Conservation (phyloP, 2,888 invertebrate species). For the Parascotia fuliginaria region DNA sequence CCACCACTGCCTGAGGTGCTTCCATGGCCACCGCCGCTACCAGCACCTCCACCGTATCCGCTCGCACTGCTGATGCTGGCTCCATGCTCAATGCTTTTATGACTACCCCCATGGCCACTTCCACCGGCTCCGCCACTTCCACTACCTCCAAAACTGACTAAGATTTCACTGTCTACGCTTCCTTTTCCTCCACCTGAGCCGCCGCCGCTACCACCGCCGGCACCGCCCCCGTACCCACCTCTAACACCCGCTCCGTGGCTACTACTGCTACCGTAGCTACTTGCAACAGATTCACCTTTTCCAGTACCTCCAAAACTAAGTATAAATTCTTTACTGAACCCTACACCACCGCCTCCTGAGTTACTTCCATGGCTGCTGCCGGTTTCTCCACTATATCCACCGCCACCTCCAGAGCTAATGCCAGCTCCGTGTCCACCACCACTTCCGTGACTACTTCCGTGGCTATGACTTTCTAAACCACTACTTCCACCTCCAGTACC, state of each 20-base stretch:
- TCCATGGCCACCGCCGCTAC: conserved; percentile 18
- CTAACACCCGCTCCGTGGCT: conserved; percentile 35
- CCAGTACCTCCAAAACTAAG: conserved; percentile 34
- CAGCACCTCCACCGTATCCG: conserved; percentile 25
- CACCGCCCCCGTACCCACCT: conserved; percentile 31
- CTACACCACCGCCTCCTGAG: conserved; percentile 38
- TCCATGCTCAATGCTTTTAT: conserved; percentile 46
- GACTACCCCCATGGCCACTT: conserved; percentile 43
- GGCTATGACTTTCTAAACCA: neutral
- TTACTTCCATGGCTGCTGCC: conserved; percentile 34
- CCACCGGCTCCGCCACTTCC: conserved; percentile 39
- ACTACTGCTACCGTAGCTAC: conserved; percentile 5
- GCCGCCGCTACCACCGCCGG: conserved; percentile 19
- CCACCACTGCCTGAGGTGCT: conserved; percentile 15
- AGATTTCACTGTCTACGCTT: neutral
- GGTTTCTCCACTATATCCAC: conserved; percentile 25
- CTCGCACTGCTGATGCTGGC: conserved; percentile 31
- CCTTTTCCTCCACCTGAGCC: conserved; percentile 15
- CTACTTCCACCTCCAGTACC: conserved; percentile 10
- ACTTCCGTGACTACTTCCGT: conserved; percentile 2
- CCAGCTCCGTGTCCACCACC: conserved; percentile 33
- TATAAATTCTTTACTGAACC: conserved; percentile 22
- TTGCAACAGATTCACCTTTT: conserved; percentile 19
- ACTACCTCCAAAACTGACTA: conserved; percentile 10
- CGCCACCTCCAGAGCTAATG: conserved; percentile 11